Conservation (phyloP, 2,797 vertebrate genomes). For the Xiphophorus birchmanni region DNA sequence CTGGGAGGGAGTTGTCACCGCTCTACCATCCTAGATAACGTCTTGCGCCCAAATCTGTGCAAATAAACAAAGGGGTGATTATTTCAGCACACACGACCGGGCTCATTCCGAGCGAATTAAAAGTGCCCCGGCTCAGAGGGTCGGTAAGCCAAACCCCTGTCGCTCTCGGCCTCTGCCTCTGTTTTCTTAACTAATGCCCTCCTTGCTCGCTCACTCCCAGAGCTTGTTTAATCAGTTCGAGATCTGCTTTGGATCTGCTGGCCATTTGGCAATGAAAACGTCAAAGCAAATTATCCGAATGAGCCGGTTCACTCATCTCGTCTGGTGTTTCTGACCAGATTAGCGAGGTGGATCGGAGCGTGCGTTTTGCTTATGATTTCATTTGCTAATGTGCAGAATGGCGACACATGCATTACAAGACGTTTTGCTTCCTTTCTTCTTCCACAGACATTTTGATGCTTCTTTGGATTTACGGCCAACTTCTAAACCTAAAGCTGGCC, state of each 20-base stretch:
- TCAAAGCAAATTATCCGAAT: conserved; percentile 76
- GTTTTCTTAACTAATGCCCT: conserved; percentile 83
- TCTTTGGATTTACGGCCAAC: conserved; percentile 14
- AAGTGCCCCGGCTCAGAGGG: conserved; percentile 55
- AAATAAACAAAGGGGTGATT: conserved; percentile 80
- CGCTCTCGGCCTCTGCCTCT: conserved; percentile 60
- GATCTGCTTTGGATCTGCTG: conserved; percentile 64
- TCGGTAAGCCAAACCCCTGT: conserved; percentile 70
- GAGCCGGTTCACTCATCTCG: conserved; percentile 63
- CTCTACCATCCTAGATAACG: conserved; percentile 64
- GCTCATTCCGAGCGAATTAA: conserved; percentile 76
- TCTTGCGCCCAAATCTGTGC: conserved; percentile 63
- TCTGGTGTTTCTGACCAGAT: conserved; percentile 50
- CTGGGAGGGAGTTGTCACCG: conserved; percentile 31
- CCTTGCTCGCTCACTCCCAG: conserved; percentile 37
- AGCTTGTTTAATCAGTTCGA: conserved; percentile 70
- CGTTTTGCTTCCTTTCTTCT: neutral
- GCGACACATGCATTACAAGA: conserved; percentile 1
- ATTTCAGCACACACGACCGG: conserved; percentile 72
- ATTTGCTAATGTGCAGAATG: conserved; percentile 12
- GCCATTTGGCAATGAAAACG: conserved; percentile 70
- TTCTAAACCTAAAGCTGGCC: conserved; percentile 4
- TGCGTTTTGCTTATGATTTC: conserved; percentile 41
- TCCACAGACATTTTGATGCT: neutral
- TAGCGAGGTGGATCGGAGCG: conserved; percentile 22